A percentile compares a stretch with the other conserved stretches of the same genome.
These are phyloP conservation scores for Eurypyga helias DNA, from an alignment of 2,113 vertebrate genomes.

Conservation along the genomic window DNA sequence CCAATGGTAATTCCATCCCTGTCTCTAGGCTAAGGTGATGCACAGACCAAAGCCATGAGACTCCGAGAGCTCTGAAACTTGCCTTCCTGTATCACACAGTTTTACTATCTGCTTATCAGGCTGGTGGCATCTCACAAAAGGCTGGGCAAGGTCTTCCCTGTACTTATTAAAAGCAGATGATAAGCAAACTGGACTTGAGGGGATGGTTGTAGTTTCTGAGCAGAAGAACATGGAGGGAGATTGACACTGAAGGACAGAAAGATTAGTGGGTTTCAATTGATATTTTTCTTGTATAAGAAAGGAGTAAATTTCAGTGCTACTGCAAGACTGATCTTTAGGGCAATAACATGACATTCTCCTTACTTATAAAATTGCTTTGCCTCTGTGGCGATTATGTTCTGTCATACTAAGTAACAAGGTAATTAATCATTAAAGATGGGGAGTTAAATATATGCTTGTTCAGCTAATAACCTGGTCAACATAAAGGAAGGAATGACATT, in stretches of 20 bases:
- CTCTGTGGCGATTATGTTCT: background rate
- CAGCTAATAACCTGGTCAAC: background rate
- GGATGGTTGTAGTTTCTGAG: background rate
- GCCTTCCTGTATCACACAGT: background rate
- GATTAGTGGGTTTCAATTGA: background rate
- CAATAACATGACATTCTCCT: background rate
- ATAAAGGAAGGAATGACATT: constrained; percentile 6
- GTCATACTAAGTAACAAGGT: background rate
- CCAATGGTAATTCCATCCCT: background rate
- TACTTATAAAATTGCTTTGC: background rate
- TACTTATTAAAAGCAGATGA: background rate
- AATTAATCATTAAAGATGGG: background rate
- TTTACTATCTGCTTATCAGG: background rate
- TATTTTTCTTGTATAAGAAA: background rate
- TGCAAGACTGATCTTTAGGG: background rate
- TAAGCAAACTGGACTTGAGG: background rate
- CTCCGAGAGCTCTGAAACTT: background rate
- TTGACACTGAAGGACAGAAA: background rate
- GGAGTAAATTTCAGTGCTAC: background rate
- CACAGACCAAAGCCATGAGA: background rate
- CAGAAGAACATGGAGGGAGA: background rate
- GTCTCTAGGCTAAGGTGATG: background rate
- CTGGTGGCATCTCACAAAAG: background rate
- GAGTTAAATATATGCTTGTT: constrained; percentile 1
- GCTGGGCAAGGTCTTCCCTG: background rate